Evolutionary conservation across 2,888 invertebrate species (phyloP).

Genomic region (Eupithecia insigniata): DNA sequence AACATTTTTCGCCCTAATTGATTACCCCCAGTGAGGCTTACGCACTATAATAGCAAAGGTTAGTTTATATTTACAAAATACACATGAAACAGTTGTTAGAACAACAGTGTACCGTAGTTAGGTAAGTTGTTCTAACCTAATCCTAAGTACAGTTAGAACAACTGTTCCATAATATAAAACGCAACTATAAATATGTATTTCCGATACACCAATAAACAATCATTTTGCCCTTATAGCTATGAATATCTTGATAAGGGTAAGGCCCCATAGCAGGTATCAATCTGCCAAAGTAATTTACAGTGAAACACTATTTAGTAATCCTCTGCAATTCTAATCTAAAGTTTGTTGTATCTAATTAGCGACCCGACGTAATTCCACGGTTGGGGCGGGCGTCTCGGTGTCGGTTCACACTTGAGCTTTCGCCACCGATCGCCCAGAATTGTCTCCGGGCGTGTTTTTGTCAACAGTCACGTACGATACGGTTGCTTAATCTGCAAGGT

Average conservation of each 20-base stretch:
- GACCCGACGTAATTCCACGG: constrained; percentile 39
- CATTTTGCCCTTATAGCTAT: not conserved
- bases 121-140: too few species aligned
- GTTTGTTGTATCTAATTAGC: constrained; percentile 44
- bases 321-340: constrained; percentile 32
- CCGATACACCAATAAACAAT: not conserved
- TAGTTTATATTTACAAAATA: too few species aligned
- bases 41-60: too few species aligned
- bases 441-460: constrained; percentile 67
- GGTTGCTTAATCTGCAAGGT: constrained; percentile 61
- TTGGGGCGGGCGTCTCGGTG: constrained; percentile 19
- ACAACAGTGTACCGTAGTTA: too few species aligned
- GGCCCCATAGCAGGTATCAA: constrained; percentile 11
- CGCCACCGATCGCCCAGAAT: constrained; percentile 53
- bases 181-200: not conserved
- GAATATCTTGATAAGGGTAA: constrained; percentile 3
- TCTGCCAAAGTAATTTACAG: constrained; percentile 28
- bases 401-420: constrained; percentile 47
- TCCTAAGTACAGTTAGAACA: too few species aligned
- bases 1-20: too few species aligned
- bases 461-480: constrained; percentile 70
- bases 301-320: constrained; percentile 26
- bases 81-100: too few species aligned
- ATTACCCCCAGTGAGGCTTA: too few species aligned
- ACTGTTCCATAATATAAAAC: too few species aligned